phyloP scores from a whole-genome alignment of 2,888 invertebrate genomes.

The Branchellion lobata region DNA sequence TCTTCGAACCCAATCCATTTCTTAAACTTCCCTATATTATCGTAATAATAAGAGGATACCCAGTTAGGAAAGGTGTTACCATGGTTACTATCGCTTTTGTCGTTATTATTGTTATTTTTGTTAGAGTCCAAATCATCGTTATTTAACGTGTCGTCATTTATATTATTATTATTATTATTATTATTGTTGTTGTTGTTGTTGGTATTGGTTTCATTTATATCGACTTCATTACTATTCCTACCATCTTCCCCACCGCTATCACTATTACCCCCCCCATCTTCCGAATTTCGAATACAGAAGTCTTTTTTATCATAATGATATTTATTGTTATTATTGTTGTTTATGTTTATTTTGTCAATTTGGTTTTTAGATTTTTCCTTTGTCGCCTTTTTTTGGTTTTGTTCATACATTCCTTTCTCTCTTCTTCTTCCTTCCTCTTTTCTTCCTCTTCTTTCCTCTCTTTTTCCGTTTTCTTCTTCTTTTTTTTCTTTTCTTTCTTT shows the following conservation, averaged over 20 bases:
- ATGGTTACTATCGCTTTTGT: background rate
- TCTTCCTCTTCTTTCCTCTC: background rate
- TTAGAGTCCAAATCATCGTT: no score
- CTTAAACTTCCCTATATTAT: background rate
- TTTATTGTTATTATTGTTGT: background rate
- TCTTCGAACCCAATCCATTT: background rate
- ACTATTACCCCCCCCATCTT: no score
- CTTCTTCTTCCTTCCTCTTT: background rate
- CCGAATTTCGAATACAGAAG: background rate
- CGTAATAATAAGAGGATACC: background rate
- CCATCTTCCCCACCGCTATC: background rate
- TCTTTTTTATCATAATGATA: background rate
- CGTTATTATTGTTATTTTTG: constrained; percentile 13
- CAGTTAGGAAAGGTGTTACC: background rate
- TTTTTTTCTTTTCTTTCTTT: background rate
- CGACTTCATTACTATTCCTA: no score
- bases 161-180: constrained; percentile 7
- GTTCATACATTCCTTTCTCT: background rate
- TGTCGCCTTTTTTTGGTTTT: no score
- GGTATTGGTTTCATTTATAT: background rate
- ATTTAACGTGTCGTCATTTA: background rate
- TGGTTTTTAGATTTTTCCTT: no score
- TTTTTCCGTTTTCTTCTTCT: background rate
- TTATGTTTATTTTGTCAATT: background rate
- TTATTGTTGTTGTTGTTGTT: constrained; percentile 9